Percentiles rank a stretch among this genome's conserved stretches.
phyloP scores from a whole-genome alignment of 2,888 invertebrate species.

The Hemicrepidius hirtus region DNA sequence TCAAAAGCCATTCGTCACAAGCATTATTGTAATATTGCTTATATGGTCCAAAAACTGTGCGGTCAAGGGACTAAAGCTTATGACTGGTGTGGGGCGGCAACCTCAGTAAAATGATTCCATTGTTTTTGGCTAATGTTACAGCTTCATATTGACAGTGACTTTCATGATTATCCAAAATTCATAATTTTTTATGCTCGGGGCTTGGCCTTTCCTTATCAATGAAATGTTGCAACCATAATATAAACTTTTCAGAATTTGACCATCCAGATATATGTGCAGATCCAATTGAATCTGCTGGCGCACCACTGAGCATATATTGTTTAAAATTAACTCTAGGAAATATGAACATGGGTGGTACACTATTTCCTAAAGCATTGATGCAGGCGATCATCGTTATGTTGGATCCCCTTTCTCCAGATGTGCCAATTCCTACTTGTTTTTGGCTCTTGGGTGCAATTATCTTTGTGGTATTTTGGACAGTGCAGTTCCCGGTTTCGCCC shows the following conservation, averaged over 20 bases:
- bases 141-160: not conserved
- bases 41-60: not conserved
- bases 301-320: not conserved
- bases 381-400: not conserved
- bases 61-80: conserved; percentile 1
- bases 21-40: no score
- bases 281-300: not conserved
- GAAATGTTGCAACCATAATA: conserved; percentile 5
- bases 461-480: conserved; percentile 4
- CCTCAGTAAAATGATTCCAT: not conserved
- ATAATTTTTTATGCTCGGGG: not conserved
- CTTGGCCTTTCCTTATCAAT: not conserved
- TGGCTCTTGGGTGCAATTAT: not conserved
- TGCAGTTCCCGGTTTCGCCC: not conserved
- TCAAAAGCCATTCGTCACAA: not conserved
- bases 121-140: not conserved
- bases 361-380: not conserved
- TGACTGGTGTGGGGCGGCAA: not conserved
- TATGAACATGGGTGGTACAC: conserved; percentile 5
- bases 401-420: not conserved
- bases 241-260: not conserved
- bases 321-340: conserved; percentile 9
- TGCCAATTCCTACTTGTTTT: not conserved
- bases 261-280: not conserved
- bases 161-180: conserved; percentile 7